phyloP scores from a whole-genome alignment of 2,113 vertebrate genomes.

The Cromileptes altivelis region DNA sequence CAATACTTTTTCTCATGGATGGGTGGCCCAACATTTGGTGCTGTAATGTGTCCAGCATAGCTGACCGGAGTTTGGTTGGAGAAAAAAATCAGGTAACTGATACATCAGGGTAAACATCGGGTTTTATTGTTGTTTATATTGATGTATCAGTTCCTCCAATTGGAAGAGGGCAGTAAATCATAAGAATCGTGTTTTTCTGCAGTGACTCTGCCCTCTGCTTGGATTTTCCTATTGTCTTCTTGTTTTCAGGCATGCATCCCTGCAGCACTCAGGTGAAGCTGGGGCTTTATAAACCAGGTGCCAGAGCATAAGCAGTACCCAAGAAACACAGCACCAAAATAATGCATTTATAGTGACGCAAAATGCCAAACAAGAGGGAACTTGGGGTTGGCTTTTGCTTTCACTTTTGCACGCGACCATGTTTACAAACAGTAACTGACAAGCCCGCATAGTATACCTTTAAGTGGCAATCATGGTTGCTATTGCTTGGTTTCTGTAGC shows the following conservation, averaged over 20 bases:
- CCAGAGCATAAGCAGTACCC: too few species aligned
- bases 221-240: too few species aligned
- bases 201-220: too few species aligned
- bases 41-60: slow-evolving; percentile 2
- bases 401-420: too few species aligned
- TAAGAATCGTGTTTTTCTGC: not conserved
- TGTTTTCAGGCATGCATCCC: too few species aligned
- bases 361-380: too few species aligned
- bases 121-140: slow-evolving; percentile 32
- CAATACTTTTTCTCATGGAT: not conserved
- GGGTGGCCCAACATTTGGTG: slow-evolving; percentile 8
- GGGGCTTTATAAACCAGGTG: too few species aligned
- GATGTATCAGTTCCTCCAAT: not conserved
- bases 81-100: not conserved
- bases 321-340: too few species aligned
- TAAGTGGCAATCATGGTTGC: not conserved
- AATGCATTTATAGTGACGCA: too few species aligned
- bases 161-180: slow-evolving; percentile 21
- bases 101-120: slow-evolving; percentile 18
- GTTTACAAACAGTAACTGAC: too few species aligned
- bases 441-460: not conserved
- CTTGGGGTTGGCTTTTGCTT: too few species aligned
- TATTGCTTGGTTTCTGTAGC: not conserved
- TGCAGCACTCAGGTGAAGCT: too few species aligned
- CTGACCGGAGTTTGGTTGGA: slow-evolving; percentile 9